Conservation (phyloP, 2,797 vertebrate species). For the Sus cebifrons region DNA sequence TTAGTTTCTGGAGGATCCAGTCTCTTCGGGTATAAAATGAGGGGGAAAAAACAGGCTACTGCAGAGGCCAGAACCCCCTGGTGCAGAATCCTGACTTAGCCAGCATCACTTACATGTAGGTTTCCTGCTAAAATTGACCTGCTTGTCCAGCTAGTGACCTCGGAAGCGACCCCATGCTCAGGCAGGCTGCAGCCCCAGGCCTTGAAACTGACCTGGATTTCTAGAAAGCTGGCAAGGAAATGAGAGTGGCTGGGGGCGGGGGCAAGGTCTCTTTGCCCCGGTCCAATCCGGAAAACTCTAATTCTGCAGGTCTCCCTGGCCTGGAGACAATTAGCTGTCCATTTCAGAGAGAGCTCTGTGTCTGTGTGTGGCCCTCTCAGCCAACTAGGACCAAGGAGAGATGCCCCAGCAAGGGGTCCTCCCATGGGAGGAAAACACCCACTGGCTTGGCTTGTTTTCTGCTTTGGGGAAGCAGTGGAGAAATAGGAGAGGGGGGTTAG, state of each 20-base stretch:
- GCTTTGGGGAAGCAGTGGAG: neutral
- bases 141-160: conserved; percentile 79
- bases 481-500: neutral
- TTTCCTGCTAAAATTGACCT: conserved; percentile 85
- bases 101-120: conserved; percentile 41
- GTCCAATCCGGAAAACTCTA: conserved; percentile 73
- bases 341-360: conserved; percentile 62
- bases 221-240: conserved; percentile 73
- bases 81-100: neutral
- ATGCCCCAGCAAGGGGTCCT: neutral
- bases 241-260: conserved; percentile 54
- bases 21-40: neutral
- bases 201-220: conserved; percentile 77
- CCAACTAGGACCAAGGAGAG: neutral
- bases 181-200: conserved; percentile 71
- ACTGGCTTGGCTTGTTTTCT: neutral
- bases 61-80: neutral
- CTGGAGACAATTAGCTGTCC: conserved; percentile 82
- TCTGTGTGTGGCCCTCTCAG: conserved; percentile 74
- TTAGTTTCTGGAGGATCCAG: neutral
- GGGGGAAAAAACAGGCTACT: neutral
- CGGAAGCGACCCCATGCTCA: conserved; percentile 79
- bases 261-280: conserved; percentile 34
- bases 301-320: conserved; percentile 69
- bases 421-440: neutral